Conservation (phyloP, 2,797 vertebrate genomes). For the Hippopotamyrus pictus region DNA sequence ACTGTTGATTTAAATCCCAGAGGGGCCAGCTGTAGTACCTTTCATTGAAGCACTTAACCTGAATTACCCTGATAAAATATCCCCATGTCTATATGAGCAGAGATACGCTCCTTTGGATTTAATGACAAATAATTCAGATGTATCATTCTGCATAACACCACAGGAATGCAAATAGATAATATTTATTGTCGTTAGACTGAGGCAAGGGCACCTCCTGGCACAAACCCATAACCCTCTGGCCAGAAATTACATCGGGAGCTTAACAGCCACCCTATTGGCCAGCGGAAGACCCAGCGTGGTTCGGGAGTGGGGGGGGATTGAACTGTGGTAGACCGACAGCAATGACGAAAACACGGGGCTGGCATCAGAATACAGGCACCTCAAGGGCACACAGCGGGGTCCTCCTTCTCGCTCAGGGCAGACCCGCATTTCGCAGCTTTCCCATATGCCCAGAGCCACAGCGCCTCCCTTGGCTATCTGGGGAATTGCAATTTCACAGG, state of each 20-base stretch:
- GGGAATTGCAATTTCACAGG: background rate
- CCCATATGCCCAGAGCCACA: background rate
- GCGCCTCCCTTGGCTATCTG: background rate
- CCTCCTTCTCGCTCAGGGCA: background rate
- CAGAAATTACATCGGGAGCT: background rate
- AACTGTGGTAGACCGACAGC: background rate
- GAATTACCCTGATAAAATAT: background rate
- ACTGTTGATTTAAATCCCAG: background rate
- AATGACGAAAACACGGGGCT: background rate
- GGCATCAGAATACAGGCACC: background rate
- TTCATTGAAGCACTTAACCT: background rate
- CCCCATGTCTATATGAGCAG: background rate
- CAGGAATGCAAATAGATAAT: background rate
- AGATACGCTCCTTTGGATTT: background rate
- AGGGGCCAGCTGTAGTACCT: background rate
- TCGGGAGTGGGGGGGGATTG: background rate
- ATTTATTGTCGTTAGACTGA: background rate
- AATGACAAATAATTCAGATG: background rate
- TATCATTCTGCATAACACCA: background rate
- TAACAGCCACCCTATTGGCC: background rate
- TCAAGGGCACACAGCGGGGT: background rate
- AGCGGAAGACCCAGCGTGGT: background rate
- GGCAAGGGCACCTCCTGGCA: background rate
- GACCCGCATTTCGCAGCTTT: background rate
- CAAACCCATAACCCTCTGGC: background rate